Base-by-base conservation (phyloP, 2,797 vertebrate genomes). In the Spinibarbus caldwelli region DNA sequence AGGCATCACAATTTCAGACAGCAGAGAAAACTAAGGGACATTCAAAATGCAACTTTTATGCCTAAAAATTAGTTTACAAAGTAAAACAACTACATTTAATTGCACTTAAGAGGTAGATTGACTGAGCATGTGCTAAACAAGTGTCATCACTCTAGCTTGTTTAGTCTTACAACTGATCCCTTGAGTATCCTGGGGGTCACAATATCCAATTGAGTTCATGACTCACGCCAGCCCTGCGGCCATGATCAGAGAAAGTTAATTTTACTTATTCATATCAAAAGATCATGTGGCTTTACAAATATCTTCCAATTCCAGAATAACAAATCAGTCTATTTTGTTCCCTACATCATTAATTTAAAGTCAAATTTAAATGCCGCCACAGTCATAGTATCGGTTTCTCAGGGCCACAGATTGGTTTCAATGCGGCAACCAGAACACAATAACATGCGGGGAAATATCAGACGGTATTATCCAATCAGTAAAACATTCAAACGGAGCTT, bases 301-400 rank as follows among this genome's bases (percentile, higher is more conserved):
- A 89, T 81, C 80, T 83, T 88, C 68, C 76, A 78, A 82, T 87
- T 89, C 71, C 68, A 29, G 68, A 90, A 91, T 92, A 91, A 93
- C 93, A 94, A 95, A 95, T 94, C 91, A 91, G 90, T 90, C 91
- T 91, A 92, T 91, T 95, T 94, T 93, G 94, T 94, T 94, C 92
- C 90, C 92, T 93, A 88, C 93, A 93, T 93, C 93, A 93, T 93
- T 95, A 90, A 95, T 94, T 94, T 92, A 90, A 91, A 95, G 93
- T 93, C 92, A 93, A 91, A 89, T 94, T 93, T 93, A 92, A 94
- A 93, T 83, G 85, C 83, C 76, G 86, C 86, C 67, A 84, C 68
- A 80, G 86, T 80, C 88, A 72, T 79, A 57, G 81, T 92, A 92
- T 95, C 92, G 75, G 64, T 91, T 93, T 91, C 93, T 90, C 89